phyloP scores from a whole-genome alignment of 37 sponge, comb jelly and placozoan genomes.

The Axinella damicornis region DNA sequence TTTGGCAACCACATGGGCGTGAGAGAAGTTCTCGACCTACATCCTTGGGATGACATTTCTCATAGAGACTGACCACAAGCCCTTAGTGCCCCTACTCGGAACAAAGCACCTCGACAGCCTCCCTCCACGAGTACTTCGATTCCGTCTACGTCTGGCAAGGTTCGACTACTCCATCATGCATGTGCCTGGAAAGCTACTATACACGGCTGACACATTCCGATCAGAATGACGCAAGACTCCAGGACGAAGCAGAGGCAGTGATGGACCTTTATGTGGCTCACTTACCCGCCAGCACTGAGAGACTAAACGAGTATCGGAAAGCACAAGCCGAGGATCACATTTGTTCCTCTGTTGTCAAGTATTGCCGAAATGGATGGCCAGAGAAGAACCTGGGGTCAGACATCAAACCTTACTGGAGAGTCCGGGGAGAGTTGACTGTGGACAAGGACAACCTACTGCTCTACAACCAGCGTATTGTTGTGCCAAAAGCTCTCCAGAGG shows the following conservation, averaged over 20 bases:
- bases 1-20: slow-evolving; percentile 42
- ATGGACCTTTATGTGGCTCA: not conserved
- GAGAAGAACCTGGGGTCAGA: not conserved
- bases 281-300: slow-evolving; percentile 16
- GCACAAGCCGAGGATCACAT: slow-evolving; percentile 29
- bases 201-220: slow-evolving; percentile 30
- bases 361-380: slow-evolving; percentile 47
- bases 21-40: slow-evolving; percentile 37
- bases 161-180: slow-evolving; percentile 34
- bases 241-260: not conserved
- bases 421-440: not conserved
- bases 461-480: slow-evolving; percentile 3
- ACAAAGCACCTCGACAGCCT: slow-evolving; percentile 39
- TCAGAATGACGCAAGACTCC: not conserved
- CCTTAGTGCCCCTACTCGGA: slow-evolving; percentile 41
- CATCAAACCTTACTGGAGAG: slow-evolving; percentile 31
- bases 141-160: slow-evolving; percentile 36
- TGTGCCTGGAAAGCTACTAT: slow-evolving; percentile 35
- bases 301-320: slow-evolving; percentile 26
- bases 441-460: not conserved
- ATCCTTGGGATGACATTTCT: slow-evolving; percentile 34
- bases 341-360: not conserved
- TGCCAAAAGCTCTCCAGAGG: slow-evolving; percentile 33
- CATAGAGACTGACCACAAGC: slow-evolving; percentile 59
- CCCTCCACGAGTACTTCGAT: slow-evolving; percentile 33